phyloP scores from a whole-genome alignment of 2,113 vertebrate species.

The Ochotona princeps region DNA sequence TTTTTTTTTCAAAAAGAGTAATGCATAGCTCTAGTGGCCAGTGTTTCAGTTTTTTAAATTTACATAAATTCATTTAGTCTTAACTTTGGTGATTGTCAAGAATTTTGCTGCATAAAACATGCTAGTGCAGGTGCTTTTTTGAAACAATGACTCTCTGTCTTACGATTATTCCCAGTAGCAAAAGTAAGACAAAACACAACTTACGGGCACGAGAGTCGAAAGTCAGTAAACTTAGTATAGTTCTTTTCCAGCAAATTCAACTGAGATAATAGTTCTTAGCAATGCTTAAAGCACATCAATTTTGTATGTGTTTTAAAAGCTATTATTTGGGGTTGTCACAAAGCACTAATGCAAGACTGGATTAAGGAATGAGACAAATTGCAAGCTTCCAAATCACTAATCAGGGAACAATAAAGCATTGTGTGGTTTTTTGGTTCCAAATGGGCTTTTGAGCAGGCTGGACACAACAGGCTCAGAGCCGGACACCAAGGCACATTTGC shows the following conservation, averaged over 20 bases:
- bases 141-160: too few relatives aligned
- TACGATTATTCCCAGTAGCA: too few relatives aligned
- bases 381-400: constrained; percentile 7
- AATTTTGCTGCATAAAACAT: too few relatives aligned
- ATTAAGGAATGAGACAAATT: constrained; percentile 41
- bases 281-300: not conserved
- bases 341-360: not conserved
- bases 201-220: not conserved
- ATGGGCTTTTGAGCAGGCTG: not conserved
- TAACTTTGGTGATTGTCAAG: too few relatives aligned
- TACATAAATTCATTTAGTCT: not conserved
- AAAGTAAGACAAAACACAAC: constrained; percentile 27
- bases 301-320: constrained; percentile 2
- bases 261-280: not conserved
- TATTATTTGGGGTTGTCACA: constrained; percentile 16
- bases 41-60: not conserved
- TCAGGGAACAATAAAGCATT: not conserved
- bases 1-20: too few relatives aligned
- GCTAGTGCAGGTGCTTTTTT: too few relatives aligned
- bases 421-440: constrained; percentile 18
- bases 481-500: not conserved
- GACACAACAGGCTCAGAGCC: not conserved
- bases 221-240: not conserved
- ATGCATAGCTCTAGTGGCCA: not conserved
- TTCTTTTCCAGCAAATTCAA: not conserved